Percentiles rank a stretch among this genome's conserved stretches.
Evolutionary conservation across 2,113 vertebrate genomes (phyloP).

Genomic region (Elephas maximus): DNA sequence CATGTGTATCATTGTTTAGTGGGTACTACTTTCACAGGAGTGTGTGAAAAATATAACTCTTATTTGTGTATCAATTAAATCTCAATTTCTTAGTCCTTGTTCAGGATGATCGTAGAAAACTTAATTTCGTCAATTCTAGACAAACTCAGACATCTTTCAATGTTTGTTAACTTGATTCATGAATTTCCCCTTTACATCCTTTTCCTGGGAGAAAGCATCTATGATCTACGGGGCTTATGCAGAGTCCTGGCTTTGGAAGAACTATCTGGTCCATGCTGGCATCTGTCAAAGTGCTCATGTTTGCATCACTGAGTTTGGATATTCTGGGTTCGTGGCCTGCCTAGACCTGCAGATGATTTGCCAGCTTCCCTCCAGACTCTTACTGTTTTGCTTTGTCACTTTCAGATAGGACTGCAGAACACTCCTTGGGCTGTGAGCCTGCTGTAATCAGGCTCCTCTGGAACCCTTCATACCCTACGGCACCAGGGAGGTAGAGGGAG

Average conservation of each 20-base stretch:
- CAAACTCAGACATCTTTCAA: not conserved
- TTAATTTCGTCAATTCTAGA: not conserved
- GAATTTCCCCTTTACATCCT: not conserved
- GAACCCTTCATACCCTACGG: not conserved
- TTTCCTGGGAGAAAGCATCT: not conserved
- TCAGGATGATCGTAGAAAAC: not conserved
- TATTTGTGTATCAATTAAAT: not conserved
- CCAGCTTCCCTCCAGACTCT: not conserved
- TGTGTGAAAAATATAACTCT: not conserved
- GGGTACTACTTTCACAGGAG: not conserved
- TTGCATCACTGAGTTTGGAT: not conserved
- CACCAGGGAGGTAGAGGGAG: not conserved
- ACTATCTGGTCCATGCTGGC: not conserved
- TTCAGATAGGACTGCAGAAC: not conserved
- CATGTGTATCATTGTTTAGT: not conserved
- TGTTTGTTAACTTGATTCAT: not conserved
- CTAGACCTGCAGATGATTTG: not conserved
- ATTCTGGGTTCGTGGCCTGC: not conserved
- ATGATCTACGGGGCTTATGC: not conserved
- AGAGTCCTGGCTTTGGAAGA: not conserved
- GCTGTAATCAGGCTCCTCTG: not conserved
- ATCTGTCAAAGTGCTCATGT: not conserved
- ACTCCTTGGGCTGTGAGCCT: not conserved
- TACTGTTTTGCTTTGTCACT: not conserved
- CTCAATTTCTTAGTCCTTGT: not conserved